A percentile compares a stretch with the other conserved stretches of the same genome.
Evolutionary conservation across 2,113 vertebrate genomes (phyloP).

Genomic region (Trochalopteron elliotii): DNA sequence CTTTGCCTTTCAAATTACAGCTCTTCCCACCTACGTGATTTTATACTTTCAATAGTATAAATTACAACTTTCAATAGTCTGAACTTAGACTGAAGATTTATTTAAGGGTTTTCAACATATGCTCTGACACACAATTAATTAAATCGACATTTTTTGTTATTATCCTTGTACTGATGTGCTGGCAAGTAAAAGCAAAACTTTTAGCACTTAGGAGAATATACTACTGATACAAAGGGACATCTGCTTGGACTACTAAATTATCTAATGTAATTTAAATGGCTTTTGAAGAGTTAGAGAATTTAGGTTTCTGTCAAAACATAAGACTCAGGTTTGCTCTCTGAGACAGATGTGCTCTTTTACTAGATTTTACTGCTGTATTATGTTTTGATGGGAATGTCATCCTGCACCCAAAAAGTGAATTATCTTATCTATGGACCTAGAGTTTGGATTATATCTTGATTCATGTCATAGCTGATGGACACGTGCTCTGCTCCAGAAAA

Average conservation of each 20-base stretch:
- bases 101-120: neutral
- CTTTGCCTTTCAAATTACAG: neutral
- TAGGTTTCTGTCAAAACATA: neutral
- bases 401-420: neutral
- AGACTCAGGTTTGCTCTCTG: neutral
- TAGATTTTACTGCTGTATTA: neutral
- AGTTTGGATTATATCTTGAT: neutral
- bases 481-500: neutral
- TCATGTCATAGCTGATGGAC: neutral
- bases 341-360: neutral
- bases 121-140: neutral
- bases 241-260: neutral
- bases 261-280: neutral
- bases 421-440: neutral
- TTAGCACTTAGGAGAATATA: neutral
- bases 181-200: neutral
- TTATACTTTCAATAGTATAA: neutral
- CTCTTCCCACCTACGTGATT: neutral
- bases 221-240: neutral
- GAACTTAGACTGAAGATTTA: neutral
- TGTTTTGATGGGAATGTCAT: neutral
- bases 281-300: neutral
- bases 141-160: neutral
- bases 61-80: neutral
- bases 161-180: neutral